phyloP scores from a whole-genome alignment of 2,888 invertebrate species.

The Hyles lineata region DNA sequence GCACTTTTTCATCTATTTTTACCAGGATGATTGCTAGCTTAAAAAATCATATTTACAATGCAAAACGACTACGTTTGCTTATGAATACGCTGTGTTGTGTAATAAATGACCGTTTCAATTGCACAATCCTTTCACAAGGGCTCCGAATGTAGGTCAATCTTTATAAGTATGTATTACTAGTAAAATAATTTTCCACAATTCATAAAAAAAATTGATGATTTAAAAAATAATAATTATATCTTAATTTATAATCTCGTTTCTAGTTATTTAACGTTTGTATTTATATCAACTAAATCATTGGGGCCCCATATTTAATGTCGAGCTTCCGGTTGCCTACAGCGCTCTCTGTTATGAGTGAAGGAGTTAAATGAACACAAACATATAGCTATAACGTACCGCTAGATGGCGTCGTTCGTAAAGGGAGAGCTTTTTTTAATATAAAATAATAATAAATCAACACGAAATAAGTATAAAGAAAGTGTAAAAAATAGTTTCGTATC shows the following conservation, averaged over 20 bases:
- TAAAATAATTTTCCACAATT: constrained; percentile 44
- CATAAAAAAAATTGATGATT: background rate
- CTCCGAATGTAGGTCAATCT: constrained; percentile 84
- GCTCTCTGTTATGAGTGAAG: background rate
- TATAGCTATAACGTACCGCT: background rate
- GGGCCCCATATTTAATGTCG: background rate
- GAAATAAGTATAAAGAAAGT: too few relatives aligned
- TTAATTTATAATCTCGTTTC: background rate
- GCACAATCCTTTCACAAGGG: constrained; percentile 86
- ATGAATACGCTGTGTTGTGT: constrained; percentile 81
- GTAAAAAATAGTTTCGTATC: too few relatives aligned
- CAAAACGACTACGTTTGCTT: constrained; percentile 78
- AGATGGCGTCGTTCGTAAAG: background rate
- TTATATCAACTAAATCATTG: background rate
- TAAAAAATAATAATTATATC: constrained; percentile 18
- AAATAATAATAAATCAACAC: background rate
- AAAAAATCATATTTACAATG: constrained; percentile 69
- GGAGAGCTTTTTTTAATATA: background rate
- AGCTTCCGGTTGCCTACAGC: constrained; percentile 11
- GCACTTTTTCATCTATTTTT: constrained; percentile 53
- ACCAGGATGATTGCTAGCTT: constrained; percentile 44
- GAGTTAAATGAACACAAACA: background rate
- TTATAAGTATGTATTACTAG: constrained; percentile 71
- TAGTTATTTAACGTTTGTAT: background rate
- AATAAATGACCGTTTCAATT: constrained; percentile 85